phyloP scores from a whole-genome alignment of 1,140 invertebrate species.

The Tenebrio molitor region DNA sequence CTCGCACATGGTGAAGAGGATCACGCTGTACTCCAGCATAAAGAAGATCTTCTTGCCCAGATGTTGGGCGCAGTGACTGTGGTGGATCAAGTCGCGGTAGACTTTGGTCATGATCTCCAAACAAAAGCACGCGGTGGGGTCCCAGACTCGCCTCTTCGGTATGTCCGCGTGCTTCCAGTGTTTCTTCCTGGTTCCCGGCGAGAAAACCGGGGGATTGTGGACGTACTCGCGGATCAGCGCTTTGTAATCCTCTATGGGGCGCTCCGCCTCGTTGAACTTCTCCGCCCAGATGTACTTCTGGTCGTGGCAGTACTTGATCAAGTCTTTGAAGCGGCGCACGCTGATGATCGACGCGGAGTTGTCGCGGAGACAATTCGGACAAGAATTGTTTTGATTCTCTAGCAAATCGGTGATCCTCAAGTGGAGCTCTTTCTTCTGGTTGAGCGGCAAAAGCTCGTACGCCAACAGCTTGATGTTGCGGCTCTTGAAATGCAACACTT shows the following conservation, averaged over 20 bases:
- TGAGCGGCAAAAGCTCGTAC: constrained; percentile 68
- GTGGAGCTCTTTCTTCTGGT: constrained; percentile 70
- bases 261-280: constrained; percentile 62
- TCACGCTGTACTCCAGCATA: constrained; percentile 63
- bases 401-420: constrained; percentile 67
- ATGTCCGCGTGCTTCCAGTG: constrained; percentile 1
- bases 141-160: constrained; percentile 49
- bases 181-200: neutral
- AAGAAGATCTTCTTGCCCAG: constrained; percentile 67
- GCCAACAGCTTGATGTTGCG: constrained; percentile 67
- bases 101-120: constrained; percentile 49
- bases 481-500: constrained; percentile 68
- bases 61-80: constrained; percentile 64
- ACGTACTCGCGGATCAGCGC: constrained; percentile 54
- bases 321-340: constrained; percentile 58
- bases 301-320: constrained; percentile 18
- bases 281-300: constrained; percentile 45
- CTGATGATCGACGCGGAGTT: constrained; percentile 65
- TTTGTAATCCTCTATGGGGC: constrained; percentile 58
- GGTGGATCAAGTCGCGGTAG: constrained; percentile 50
- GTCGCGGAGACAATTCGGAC: constrained; percentile 65
- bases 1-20: constrained; percentile 64
- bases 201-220: neutral
- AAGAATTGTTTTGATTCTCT: constrained; percentile 67
- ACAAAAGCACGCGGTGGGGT: constrained; percentile 51